Percentiles rank a stretch among this genome's conserved stretches.
Evolutionary conservation across 2,888 invertebrate genomes (phyloP).

Genomic region (Hesperia comma): DNA sequence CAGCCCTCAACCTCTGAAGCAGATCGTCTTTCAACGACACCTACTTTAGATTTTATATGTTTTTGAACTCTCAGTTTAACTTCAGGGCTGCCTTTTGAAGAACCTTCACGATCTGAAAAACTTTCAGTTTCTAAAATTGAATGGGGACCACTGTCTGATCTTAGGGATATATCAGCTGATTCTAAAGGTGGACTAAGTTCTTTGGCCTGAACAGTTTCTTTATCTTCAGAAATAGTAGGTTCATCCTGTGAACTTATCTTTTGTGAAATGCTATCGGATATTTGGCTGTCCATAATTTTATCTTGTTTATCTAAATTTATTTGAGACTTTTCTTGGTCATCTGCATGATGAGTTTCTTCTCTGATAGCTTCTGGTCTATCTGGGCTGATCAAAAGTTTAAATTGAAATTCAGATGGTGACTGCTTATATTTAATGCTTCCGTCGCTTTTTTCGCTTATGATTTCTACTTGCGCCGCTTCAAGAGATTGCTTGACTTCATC

Average conservation of each 20-base stretch:
- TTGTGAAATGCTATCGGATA: slow-evolving; percentile 69
- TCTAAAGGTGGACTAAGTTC: slow-evolving; percentile 75
- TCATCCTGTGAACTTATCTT: slow-evolving; percentile 75
- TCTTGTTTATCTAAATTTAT: slow-evolving; percentile 56
- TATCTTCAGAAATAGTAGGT: slow-evolving; percentile 81
- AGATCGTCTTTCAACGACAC: slow-evolving; percentile 87
- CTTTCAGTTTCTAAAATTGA: slow-evolving; percentile 81
- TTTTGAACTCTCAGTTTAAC: slow-evolving; percentile 74
- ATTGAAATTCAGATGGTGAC: slow-evolving; percentile 89
- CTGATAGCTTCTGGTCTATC: slow-evolving; percentile 84
- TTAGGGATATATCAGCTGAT: slow-evolving; percentile 68
- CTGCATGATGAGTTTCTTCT: slow-evolving; percentile 81
- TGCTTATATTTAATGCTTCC: slow-evolving; percentile 88
- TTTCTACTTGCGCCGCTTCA: slow-evolving; percentile 88
- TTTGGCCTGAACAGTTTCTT: slow-evolving; percentile 72
- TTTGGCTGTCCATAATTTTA: slow-evolving; percentile 62
- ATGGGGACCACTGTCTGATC: slow-evolving; percentile 80
- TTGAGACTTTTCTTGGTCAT: slow-evolving; percentile 65
- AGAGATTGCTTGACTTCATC: slow-evolving; percentile 89
- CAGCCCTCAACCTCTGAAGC: slow-evolving; percentile 91
- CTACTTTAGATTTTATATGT: slow-evolving; percentile 76
- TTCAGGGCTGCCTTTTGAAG: slow-evolving; percentile 77
- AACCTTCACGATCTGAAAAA: slow-evolving; percentile 73
- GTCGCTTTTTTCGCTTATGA: slow-evolving; percentile 86
- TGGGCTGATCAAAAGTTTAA: slow-evolving; percentile 84